Evolutionary conservation across 2,797 vertebrate species (phyloP), one percentile per base, ranked within the genome.

Genomic region (Halcyon smyrnensis): DNA sequence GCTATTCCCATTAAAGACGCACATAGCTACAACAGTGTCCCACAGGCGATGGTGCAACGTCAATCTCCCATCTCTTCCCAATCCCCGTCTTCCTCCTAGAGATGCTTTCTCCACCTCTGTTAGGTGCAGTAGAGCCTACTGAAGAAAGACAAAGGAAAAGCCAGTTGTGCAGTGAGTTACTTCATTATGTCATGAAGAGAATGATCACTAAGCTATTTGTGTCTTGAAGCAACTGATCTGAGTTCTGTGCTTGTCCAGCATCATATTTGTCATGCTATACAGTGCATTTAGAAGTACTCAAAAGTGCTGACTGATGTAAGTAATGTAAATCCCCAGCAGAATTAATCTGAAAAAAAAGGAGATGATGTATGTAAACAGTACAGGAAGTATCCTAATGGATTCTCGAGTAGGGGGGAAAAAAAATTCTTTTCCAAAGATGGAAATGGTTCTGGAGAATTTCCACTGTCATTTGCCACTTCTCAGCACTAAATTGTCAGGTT

Each of bases 21-120:
- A 12, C 13, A 4, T 6, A 14, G 43, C 25, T 30, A 18, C 12
- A 15, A 37, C 53, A 19, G 27, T 4, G 16, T 37, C 20, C 50
- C 30, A 5, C 36, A 23, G 43, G 27, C 0, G 2, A 54, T 1
- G 1, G 19, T 9, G 27, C 18, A n/a, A 23, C 23, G 74, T 39
- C 21, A 8, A 48, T 19, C 41, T 69, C 12, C 1, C 15, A 10
- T 46, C 19, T 51, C 25, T 30, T 62, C 34, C 24, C 4, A 0
- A 4, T 39, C 39, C 56, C 41, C 23, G 4, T 41, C 57, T 70
- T 90, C 36, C 39, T 81, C n/a, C 64, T 46, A 30, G n/a, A 70
- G 43, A 20, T 4, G 39, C 39, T 85, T 74, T 23, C 48, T 80
- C 48, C 39, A 20, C 13, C 46, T 46, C 46, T 71, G 57, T 43